phyloP scores from a whole-genome alignment of 2,797 vertebrate genomes.

The Margarornis squamiger region DNA sequence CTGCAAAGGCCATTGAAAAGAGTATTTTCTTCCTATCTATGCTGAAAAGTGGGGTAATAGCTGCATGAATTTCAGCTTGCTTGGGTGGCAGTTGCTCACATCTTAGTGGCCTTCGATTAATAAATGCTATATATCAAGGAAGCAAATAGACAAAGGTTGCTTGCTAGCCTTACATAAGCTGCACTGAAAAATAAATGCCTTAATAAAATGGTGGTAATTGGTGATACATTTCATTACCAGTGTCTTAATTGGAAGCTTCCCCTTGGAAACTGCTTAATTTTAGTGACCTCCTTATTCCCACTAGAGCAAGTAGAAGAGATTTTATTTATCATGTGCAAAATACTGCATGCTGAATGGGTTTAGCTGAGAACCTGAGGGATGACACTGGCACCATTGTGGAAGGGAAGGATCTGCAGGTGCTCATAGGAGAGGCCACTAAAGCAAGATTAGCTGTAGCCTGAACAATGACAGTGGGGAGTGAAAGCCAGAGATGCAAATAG shows the following conservation, averaged over 20 bases:
- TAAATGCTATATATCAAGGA: background rate
- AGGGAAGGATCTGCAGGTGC: background rate
- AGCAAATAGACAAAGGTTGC: background rate
- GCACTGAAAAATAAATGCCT: background rate
- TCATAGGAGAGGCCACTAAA: background rate
- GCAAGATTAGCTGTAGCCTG: background rate
- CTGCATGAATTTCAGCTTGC: background rate
- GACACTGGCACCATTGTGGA: background rate
- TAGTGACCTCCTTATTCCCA: background rate
- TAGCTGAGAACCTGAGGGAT: background rate
- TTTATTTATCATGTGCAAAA: background rate
- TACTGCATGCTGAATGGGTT: background rate
- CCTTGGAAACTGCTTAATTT: background rate
- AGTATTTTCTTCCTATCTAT: background rate
- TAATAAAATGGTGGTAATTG: constrained; percentile 9
- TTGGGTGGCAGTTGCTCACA: background rate
- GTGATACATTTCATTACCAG: background rate
- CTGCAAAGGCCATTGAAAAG: background rate
- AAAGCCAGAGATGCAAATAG: background rate
- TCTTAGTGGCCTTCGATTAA: background rate
- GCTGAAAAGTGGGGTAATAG: background rate
- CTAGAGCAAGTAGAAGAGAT: background rate
- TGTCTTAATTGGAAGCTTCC: constrained; percentile 11
- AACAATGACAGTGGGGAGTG: background rate
- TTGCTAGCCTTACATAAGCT: background rate